Base-by-base conservation (phyloP, 30 jellyfish, hydroid and myxozoan species). In the Aurelia sp. region DNA sequence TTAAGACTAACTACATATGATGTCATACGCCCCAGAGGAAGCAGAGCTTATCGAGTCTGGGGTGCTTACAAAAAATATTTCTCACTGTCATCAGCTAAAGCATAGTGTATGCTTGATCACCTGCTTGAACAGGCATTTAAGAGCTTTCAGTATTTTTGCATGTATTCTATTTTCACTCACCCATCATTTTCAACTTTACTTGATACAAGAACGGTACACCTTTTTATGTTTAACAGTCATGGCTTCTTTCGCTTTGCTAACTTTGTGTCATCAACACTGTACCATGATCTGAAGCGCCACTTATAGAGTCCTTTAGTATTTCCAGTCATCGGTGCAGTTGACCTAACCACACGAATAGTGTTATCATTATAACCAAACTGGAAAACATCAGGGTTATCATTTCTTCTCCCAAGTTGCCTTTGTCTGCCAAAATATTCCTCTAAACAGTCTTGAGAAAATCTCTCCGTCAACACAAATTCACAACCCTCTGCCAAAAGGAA, bases 391-490 rank as follows among this genome's bases (percentile, higher is more conserved):
- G 83, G 90, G 62, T 85, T 73, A 72, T 84, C 94, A 73, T 24
- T 71, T 60, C 94, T 91, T 13, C 94, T 33, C 30, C 90, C 94
- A 1, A 84, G 90, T 12, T 61, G 75, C 40, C 90, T 58, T 73
- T 84, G 94, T 63, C 80, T 53, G 3, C 94, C 94, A 72, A 72
- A 84, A 69, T 71, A 40, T 57, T 84, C 94, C 47, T 84, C 94
- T 72, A 84, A 22, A 59, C 73, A 41, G 72, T 84, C 94, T 69
- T 82, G 92, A 48, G 85, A 52, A 51, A 40, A 73, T 48, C 72
- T 48, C 72, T 73, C 85, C 5, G 70, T 44, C 10, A 73, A 73
- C 44, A 73, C 85, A 73, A 73, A 73, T 20, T 35, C 18, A 83
- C 80, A 84, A 50, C 94, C 74, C 61, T 72, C 94, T 31, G 90